Base-by-base conservation (phyloP, 2,888 invertebrate genomes). In the Amorpha juglandis region DNA sequence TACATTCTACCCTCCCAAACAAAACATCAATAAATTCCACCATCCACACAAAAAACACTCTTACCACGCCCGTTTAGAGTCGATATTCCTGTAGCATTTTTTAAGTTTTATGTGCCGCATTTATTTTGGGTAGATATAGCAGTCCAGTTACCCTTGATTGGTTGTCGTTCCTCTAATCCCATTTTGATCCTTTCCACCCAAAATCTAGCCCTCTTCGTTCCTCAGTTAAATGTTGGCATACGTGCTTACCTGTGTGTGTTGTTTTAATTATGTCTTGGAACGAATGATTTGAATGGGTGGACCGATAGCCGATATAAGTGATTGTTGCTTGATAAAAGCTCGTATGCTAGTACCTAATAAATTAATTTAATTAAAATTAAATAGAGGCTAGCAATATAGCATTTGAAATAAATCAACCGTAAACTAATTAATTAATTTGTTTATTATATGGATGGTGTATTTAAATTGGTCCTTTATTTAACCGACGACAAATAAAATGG, bases 151-250 rank as follows among this genome's bases (percentile, higher is more conserved):
- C 93, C 93, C 95, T 95, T 95, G 95, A 95, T 95, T 95, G 95
- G 95, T 95, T 95, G 95, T 94, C 94, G 95, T 94, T 95, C 92
- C 92, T 94, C 94, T 95, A 95, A 95, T 95, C 95, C 95, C 94
- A 91, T 94, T 95, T 94, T 95, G 94, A 95, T 95, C 95, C 95
- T 92, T 94, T 93, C 94, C 94, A 94, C 94, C 94, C 90, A 87
- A 90, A 90, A 92, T 89, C 88, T 90, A 89, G 94, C 94, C 94
- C 93, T 92, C 92, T 91, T 90, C 84, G 87, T 83, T 80, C 82
- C 84, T 87, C 84, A 84, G 87, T 89, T 91, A 89, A 91, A 93
- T 93, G 92, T 91, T 92, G 93, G 91, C 92, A 92, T 94, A 86
- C 83, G 84, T 81, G 80, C 79, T 78, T 91, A 91, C 90, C 90